Percentiles rank a stretch among this genome's conserved stretches.
Conservation (phyloP, 37 sponge, comb jelly and placozoan species). For the Dysidea cf. avara region DNA sequence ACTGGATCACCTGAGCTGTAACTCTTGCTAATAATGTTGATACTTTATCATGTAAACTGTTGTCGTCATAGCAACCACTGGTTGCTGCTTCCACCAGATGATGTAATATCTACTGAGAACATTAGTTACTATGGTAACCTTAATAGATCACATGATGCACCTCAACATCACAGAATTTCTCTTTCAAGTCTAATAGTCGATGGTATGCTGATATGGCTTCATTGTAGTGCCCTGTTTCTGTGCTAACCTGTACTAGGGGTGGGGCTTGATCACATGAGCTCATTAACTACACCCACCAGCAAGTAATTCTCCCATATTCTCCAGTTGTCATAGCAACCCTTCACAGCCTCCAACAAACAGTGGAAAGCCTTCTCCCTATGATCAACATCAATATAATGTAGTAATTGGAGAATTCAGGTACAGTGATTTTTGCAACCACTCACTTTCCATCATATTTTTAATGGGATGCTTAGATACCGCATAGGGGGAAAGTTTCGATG, state of each 20-base stretch:
- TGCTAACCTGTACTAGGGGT: slow-evolving; percentile 51
- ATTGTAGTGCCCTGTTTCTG: slow-evolving; percentile 58
- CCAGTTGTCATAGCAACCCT: slow-evolving; percentile 82
- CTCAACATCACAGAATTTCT: slow-evolving; percentile 70
- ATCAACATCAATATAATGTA: background rate
- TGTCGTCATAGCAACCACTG: background rate
- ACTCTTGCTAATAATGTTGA: slow-evolving; percentile 28
- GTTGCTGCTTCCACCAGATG: slow-evolving; percentile 37
- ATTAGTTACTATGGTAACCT: background rate
- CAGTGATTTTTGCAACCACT: no score
- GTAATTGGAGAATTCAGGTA: no score
- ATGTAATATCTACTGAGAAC: slow-evolving; percentile 7
- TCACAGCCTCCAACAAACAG: slow-evolving; percentile 72
- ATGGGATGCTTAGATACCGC: no score
- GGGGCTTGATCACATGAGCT: background rate
- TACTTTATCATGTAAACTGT: no score
- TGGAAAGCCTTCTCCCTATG: slow-evolving; percentile 64
- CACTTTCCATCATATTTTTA: no score
- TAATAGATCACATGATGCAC: slow-evolving; percentile 18
- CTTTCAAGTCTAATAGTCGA: slow-evolving; percentile 69
- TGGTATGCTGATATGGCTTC: slow-evolving; percentile 69
- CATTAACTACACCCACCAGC: slow-evolving; percentile 36
- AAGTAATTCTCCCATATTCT: slow-evolving; percentile 95
- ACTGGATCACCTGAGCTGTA: slow-evolving; percentile 22
- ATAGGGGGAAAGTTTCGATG: no score